Evolutionary conservation across 2,797 vertebrate genomes (phyloP).

Genomic region (Mormyrus hasselquistii): DNA sequence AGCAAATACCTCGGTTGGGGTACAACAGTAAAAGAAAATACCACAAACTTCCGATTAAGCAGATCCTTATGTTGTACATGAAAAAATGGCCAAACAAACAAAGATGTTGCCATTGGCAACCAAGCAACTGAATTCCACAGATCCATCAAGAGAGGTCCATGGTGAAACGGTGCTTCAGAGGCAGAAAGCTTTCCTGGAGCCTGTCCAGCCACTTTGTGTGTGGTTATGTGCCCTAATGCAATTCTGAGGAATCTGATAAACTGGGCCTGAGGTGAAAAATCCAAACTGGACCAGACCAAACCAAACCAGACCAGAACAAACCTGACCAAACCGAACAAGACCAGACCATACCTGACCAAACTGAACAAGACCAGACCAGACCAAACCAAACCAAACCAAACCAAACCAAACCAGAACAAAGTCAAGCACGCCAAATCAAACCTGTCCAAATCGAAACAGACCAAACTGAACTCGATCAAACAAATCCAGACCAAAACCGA

Average conservation of each 20-base stretch:
- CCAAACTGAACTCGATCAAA: not conserved
- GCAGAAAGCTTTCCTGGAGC: not conserved
- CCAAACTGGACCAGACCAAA: not conserved
- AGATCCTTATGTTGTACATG: not conserved
- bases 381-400: no score
- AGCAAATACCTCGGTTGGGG: constrained; percentile 6
- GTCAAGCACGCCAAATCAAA: not conserved
- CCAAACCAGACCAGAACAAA: not conserved
- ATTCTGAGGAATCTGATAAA: not conserved
- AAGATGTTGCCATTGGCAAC: constrained; percentile 9
- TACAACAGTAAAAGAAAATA: constrained; percentile 12
- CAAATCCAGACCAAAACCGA: not conserved
- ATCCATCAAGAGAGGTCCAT: not conserved
- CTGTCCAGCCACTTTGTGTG: not conserved
- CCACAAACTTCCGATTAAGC: constrained; percentile 12
- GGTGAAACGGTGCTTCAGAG: not conserved
- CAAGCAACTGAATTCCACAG: constrained; percentile 1
- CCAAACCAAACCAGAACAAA: not conserved
- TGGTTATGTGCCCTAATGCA: not conserved
- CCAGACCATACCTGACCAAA: not conserved
- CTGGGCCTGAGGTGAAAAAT: not conserved
- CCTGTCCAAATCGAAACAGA: not conserved
- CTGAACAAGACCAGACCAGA: not conserved
- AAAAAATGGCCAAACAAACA: constrained; percentile 13
- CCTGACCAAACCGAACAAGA: not conserved